phyloP scores from a whole-genome alignment of 1,140 invertebrate genomes.

The Pachyrhynchus sulphureomaculatus region DNA sequence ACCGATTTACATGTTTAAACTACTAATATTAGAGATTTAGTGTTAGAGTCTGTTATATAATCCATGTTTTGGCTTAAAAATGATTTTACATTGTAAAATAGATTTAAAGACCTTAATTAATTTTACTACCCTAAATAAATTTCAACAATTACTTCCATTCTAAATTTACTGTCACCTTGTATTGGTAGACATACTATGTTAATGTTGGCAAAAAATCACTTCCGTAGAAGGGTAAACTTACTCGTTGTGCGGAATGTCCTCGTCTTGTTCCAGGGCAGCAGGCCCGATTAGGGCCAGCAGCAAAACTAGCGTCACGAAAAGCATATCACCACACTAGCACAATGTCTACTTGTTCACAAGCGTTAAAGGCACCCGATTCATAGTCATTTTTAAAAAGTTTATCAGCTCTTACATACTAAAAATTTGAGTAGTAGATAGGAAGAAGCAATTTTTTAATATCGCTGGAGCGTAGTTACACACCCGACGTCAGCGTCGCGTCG shows the following conservation, averaged over 20 bases:
- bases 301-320: conserved; percentile 37
- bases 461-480: conserved; percentile 30
- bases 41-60: no score
- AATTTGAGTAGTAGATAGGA: conserved; percentile 11
- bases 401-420: conserved; percentile 16
- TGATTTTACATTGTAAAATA: no score
- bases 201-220: conserved; percentile 1
- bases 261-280: conserved; percentile 66
- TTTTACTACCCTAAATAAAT: no score
- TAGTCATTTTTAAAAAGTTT: conserved; percentile 5
- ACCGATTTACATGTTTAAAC: no score
- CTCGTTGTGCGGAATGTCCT: conserved; percentile 83
- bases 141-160: neutral
- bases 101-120: no score
- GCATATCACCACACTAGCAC: conserved; percentile 13
- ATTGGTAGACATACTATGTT: neutral
- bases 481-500: conserved; percentile 10
- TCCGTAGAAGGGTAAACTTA: conserved; percentile 55
- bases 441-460: conserved; percentile 8
- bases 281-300: conserved; percentile 40
- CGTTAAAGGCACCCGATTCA: neutral
- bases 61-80: no score
- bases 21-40: no score
- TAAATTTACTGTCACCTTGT: neutral
- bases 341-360: neutral